These are phyloP conservation scores for Alentia gelatinosa DNA, from an alignment of 2,888 invertebrate species.

Conservation along the genomic window DNA sequence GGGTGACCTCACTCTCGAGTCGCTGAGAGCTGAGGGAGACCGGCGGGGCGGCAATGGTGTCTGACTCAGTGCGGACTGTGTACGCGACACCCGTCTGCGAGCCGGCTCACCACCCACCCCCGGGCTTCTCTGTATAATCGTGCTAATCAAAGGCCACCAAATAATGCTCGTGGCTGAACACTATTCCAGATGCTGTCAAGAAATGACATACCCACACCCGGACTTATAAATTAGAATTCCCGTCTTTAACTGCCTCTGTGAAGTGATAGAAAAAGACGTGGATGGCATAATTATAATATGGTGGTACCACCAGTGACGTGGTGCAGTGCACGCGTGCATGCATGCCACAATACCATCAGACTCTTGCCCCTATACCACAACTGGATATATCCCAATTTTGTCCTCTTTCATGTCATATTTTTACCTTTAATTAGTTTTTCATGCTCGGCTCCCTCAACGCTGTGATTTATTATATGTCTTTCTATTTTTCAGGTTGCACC, in stretches of 20 bases:
- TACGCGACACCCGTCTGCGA: not conserved
- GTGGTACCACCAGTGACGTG: conserved; percentile 30
- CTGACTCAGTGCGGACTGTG: not conserved
- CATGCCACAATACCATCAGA: not conserved
- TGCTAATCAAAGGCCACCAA: not conserved
- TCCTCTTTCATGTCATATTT: not conserved
- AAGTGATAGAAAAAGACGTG: not conserved
- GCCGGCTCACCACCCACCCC: not conserved
- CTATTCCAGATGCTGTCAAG: no score
- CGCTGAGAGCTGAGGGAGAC: not conserved
- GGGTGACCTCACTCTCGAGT: not conserved
- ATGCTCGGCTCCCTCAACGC: not conserved
- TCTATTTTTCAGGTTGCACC: conserved; percentile 42
- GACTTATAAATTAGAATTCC: no score
- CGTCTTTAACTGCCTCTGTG: not conserved
- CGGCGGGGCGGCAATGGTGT: not conserved
- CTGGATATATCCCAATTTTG: not conserved
- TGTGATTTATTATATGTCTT: not conserved
- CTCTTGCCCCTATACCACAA: not conserved
- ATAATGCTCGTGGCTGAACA: not conserved
- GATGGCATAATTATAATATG: conserved; percentile 14
- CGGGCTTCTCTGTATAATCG: not conserved
- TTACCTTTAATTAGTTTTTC: not conserved
- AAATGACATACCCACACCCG: no score
- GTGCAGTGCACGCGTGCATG: not conserved